Percentiles rank a stretch among this genome's conserved stretches.
Evolutionary conservation across 2,888 invertebrate genomes (phyloP).

Genomic region (Eurois occulta): DNA sequence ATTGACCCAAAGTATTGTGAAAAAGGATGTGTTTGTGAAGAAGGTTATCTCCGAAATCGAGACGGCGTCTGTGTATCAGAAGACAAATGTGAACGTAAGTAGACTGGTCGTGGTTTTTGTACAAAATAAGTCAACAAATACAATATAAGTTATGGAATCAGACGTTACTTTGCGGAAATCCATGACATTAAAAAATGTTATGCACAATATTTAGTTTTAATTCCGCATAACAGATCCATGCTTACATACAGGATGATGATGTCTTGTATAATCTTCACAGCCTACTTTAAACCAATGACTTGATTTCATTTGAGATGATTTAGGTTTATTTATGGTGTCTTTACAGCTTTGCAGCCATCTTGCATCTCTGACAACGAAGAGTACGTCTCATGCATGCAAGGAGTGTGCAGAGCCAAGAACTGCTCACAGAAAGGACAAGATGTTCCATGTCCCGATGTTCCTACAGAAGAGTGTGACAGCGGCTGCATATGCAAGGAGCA

Average conservation of each 20-base stretch:
- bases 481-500: constrained; percentile 58
- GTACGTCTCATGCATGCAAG: constrained; percentile 49
- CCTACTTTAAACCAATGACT: not conserved
- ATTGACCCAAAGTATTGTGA: constrained; percentile 33
- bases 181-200: not conserved
- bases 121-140: not conserved
- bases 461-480: constrained; percentile 30
- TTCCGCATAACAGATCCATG: not conserved
- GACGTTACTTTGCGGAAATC: not conserved
- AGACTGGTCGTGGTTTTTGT: not conserved
- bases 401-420: constrained; percentile 52
- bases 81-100: constrained; percentile 51
- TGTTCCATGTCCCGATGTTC: constrained; percentile 48
- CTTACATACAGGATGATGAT: too few species aligned
- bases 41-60: constrained; percentile 43
- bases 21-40: constrained; percentile 51
- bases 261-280: too few species aligned
- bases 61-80: constrained; percentile 46
- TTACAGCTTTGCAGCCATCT: constrained; percentile 3
- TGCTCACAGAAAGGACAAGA: constrained; percentile 48
- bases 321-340: not conserved
- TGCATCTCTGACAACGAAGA: constrained; percentile 47
- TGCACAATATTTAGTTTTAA: not conserved
- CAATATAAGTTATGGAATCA: not conserved
- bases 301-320: not conserved